These are phyloP conservation scores for Nomia melanderi DNA, from an alignment of 1,140 invertebrate species.

Conservation along the genomic window DNA sequence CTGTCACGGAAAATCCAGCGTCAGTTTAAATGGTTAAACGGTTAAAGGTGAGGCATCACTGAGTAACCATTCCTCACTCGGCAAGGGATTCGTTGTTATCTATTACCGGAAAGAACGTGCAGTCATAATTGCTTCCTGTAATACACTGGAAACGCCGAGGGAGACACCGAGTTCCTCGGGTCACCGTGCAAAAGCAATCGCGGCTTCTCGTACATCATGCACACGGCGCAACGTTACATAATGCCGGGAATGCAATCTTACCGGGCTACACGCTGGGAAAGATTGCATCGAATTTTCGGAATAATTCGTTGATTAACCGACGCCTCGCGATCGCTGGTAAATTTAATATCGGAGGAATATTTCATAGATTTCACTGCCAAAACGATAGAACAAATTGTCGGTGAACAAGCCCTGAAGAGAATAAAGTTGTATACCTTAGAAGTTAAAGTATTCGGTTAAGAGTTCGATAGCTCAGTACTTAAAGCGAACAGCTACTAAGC, in stretches of 20 bases:
- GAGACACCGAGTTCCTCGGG: slow-evolving; percentile 37
- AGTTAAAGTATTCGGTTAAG: background rate
- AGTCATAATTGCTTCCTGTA: slow-evolving; percentile 51
- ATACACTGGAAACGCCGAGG: slow-evolving; percentile 32
- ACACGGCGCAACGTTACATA: background rate
- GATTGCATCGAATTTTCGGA: slow-evolving; percentile 36
- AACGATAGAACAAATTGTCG: background rate
- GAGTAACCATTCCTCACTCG: background rate
- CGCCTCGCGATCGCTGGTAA: background rate
- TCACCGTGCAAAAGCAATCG: slow-evolving; percentile 39
- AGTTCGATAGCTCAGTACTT: background rate
- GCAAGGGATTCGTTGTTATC: slow-evolving; percentile 19
- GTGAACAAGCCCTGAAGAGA: background rate
- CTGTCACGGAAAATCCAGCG: no score
- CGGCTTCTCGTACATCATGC: slow-evolving; percentile 41
- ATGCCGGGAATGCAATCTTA: slow-evolving; percentile 38
- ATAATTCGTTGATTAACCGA: slow-evolving; percentile 20
- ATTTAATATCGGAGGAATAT: background rate
- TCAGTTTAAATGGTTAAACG: no score
- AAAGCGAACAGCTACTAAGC: background rate
- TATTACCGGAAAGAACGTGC: slow-evolving; percentile 47
- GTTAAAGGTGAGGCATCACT: background rate
- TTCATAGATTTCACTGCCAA: background rate
- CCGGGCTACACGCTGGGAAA: background rate
- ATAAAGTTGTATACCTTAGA: background rate